Evolutionary conservation across 37 sponge, comb jelly and placozoan species (phyloP).

Genomic region (Halisarca cf. caerulea): DNA sequence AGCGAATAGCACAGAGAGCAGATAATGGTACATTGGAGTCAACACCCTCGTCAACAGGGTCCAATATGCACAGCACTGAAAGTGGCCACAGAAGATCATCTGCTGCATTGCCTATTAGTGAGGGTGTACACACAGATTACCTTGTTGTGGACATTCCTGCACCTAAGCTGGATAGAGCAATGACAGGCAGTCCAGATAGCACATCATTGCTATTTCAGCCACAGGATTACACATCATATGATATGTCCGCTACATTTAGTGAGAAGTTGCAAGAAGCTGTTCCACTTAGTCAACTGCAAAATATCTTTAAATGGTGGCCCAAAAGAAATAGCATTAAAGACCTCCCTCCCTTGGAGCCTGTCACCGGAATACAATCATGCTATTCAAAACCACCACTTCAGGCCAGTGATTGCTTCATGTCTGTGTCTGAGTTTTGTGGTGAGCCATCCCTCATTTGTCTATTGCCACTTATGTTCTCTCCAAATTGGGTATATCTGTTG

Average conservation of each 20-base stretch:
- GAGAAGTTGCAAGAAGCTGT: not conserved
- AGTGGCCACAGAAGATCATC: not conserved
- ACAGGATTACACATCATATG: not conserved
- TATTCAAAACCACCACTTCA: not conserved
- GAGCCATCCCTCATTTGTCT: slow-evolving; percentile 1
- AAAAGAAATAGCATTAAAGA: not conserved
- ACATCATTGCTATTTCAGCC: not conserved
- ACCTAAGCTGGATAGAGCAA: not conserved
- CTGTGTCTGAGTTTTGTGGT: slow-evolving; percentile 22
- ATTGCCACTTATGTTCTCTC: slow-evolving; percentile 1
- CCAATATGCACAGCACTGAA: not conserved
- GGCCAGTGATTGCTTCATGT: not conserved
- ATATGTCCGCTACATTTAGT: not conserved
- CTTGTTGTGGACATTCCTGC: not conserved
- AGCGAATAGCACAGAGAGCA: not conserved
- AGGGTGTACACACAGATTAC: not conserved
- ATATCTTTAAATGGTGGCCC: slow-evolving; percentile 2
- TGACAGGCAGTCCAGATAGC: not conserved
- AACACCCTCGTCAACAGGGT: not conserved
- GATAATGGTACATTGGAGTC: not conserved
- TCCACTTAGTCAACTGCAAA: not conserved
- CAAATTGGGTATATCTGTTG: not conserved
- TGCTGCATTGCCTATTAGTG: not conserved
- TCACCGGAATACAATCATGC: not conserved
- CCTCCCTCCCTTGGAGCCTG: not conserved